A percentile compares a stretch with the other conserved stretches of the same genome.
These are phyloP conservation scores for Drosophila macrospina DNA, from an alignment of 2,888 invertebrate genomes.

Conservation along the genomic window DNA sequence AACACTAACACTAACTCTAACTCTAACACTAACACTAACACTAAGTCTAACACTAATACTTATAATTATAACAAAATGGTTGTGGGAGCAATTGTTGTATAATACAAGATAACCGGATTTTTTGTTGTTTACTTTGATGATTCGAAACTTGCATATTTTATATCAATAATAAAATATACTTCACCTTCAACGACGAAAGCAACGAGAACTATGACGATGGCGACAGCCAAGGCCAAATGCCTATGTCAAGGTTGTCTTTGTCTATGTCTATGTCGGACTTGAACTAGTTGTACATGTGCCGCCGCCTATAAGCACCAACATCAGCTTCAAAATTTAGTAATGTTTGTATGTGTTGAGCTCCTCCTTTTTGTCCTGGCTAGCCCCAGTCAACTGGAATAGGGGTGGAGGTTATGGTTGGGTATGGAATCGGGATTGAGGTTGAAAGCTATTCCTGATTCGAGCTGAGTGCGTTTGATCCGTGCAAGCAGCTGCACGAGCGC, in stretches of 20 bases:
- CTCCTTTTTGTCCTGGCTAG: slow-evolving; percentile 8
- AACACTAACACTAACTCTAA: not conserved
- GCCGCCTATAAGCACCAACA: not conserved
- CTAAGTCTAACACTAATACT: not conserved
- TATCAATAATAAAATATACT: slow-evolving; percentile 2
- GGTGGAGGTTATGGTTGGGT: not conserved
- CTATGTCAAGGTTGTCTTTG: slow-evolving; percentile 16
- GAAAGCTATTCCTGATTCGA: not conserved
- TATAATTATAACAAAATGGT: not conserved
- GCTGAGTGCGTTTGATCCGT: slow-evolving; percentile 9
- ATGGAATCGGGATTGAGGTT: slow-evolving; percentile 1
- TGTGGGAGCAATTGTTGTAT: too few relatives aligned
- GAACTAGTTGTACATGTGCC: slow-evolving; percentile 10
- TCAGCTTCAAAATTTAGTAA: slow-evolving; percentile 11
- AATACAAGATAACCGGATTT: too few relatives aligned
- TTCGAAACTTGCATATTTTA: not conserved
- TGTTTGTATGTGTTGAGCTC: slow-evolving; percentile 14
- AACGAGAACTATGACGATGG: not conserved
- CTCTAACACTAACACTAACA: not conserved
- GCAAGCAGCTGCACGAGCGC: slow-evolving; percentile 1
- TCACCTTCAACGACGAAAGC: slow-evolving; percentile 1
- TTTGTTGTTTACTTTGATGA: not conserved
- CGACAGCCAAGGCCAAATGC: slow-evolving; percentile 13
- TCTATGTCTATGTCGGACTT: slow-evolving; percentile 6
- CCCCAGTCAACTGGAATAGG: not conserved